These are phyloP conservation scores for Hyles euphorbiae DNA, from an alignment of 1,140 invertebrate species.

Conservation along the genomic window DNA sequence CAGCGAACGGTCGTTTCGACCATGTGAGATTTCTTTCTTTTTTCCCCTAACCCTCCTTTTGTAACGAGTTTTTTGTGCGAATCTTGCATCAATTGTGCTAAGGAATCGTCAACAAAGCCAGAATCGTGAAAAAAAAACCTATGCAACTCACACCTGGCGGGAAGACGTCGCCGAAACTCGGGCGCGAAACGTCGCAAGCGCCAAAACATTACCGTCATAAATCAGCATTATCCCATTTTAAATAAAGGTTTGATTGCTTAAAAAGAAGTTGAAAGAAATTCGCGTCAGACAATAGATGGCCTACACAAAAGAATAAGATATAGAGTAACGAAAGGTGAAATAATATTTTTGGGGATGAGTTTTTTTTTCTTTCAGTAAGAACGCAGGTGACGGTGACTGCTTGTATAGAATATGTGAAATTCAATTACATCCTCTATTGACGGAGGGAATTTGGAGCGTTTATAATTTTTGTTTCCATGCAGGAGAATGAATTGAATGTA, in stretches of 20 bases:
- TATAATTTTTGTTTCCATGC: conserved; percentile 27
- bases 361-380: conserved; percentile 44
- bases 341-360: conserved; percentile 48
- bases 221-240: conserved; percentile 45
- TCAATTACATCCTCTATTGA: conserved; percentile 64
- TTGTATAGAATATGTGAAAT: conserved; percentile 52
- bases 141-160: conserved; percentile 54
- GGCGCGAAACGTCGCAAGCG: conserved; percentile 35
- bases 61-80: conserved; percentile 64
- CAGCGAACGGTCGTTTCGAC: conserved; percentile 20
- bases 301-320: conserved; percentile 49
- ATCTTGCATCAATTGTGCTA: conserved; percentile 65
- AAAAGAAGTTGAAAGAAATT: conserved; percentile 26
- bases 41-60: conserved; percentile 35
- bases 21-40: conserved; percentile 33
- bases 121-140: conserved; percentile 35
- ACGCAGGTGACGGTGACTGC: conserved; percentile 59
- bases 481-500: conserved; percentile 1
- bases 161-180: conserved; percentile 25
- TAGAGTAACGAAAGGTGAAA: conserved; percentile 61
- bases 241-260: conserved; percentile 61
- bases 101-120: conserved; percentile 60
- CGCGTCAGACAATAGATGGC: conserved; percentile 36
- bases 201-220: conserved; percentile 34
- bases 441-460: conserved; percentile 43